A percentile compares a stretch with the other conserved stretches of the same genome.
phyloP scores from a whole-genome alignment of 1,140 invertebrate genomes.

The Diabrotica undecimpunctata region DNA sequence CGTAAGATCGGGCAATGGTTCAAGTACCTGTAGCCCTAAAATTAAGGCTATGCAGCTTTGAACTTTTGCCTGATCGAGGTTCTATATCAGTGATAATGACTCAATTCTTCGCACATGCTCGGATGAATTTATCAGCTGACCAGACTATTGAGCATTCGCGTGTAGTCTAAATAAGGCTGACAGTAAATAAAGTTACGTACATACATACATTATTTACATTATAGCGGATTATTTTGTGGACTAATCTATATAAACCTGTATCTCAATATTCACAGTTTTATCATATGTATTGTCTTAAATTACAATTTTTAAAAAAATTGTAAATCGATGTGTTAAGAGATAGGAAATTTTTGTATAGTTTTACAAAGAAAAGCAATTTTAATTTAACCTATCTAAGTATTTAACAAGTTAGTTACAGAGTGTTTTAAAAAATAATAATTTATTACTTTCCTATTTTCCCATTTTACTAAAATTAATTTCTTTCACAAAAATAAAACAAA shows the following conservation, averaged over 20 bases:
- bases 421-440: not conserved
- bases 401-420: conserved; percentile 1
- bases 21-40: too few species aligned
- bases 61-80: too few species aligned
- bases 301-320: conserved; percentile 23
- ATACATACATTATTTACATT: conserved; percentile 28
- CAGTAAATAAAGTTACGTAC: not conserved
- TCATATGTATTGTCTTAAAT: conserved; percentile 35
- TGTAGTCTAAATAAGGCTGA: not conserved
- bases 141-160: not conserved
- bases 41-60: too few species aligned
- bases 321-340: conserved; percentile 9
- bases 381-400: conserved; percentile 4
- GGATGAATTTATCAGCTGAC: too few species aligned
- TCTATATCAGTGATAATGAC: too few species aligned
- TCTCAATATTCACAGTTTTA: conserved; percentile 35
- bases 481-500: too few species aligned
- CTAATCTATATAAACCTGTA: conserved; percentile 32
- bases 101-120: too few species aligned
- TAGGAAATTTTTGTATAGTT: not conserved
- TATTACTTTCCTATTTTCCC: too few species aligned
- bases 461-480: not conserved
- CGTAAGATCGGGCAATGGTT: too few species aligned
- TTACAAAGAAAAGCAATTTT: not conserved
- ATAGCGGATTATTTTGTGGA: conserved; percentile 26